Base-by-base conservation (phyloP, 64 coral and sea anemone genomes). In the Exaiptasia diaphana region DNA sequence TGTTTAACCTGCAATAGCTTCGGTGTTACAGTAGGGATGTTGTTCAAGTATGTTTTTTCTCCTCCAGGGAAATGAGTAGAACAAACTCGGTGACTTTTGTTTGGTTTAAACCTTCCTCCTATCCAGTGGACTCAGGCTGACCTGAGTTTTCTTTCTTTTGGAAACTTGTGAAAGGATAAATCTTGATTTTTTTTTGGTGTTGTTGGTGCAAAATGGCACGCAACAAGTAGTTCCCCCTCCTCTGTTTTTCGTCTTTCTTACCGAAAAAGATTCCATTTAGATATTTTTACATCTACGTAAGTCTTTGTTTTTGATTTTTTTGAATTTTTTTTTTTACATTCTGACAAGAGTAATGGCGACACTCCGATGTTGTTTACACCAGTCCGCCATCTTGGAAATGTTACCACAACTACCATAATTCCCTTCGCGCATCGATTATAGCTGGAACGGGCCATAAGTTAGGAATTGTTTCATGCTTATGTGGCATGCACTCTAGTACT, bases 211-310 rank as follows among this genome's bases (percentile, higher is more conserved):
- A 6, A 50, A 7, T 21, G 83, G 59, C 17, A 86, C 41, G 50
- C 83, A 86, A 20, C 83, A 86, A 86, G 71, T 34, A 38, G 73
- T 54, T 67, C 60, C 72, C 6, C 73, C 83, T 77, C 83, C 71
- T n/a, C 37, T 60, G 42, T 33, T 71, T 46, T 74, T 85, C n/a
- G n/a, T n/a, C n/a, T n/a, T n/a, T n/a, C n/a, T n/a, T n/a, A n/a
- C n/a, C n/a, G n/a, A n/a, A n/a, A n/a, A n/a, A n/a, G 18, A n/a
- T 0, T 54, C 17, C 24, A n/a, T 54, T 54, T 54, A 23, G 0
- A n/a, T 54, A 23, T 54, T 54, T 54, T 17, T 55, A 4, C 5
- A 55, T 55, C n/a, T n/a, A n/a, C n/a, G n/a, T n/a, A n/a, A n/a
- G n/a, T n/a, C n/a, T 2, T 55, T 55, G 20, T 55, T 55, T 55